Conservation (phyloP, 2,113 vertebrate genomes). For the Hippoglossus stenolepis region DNA sequence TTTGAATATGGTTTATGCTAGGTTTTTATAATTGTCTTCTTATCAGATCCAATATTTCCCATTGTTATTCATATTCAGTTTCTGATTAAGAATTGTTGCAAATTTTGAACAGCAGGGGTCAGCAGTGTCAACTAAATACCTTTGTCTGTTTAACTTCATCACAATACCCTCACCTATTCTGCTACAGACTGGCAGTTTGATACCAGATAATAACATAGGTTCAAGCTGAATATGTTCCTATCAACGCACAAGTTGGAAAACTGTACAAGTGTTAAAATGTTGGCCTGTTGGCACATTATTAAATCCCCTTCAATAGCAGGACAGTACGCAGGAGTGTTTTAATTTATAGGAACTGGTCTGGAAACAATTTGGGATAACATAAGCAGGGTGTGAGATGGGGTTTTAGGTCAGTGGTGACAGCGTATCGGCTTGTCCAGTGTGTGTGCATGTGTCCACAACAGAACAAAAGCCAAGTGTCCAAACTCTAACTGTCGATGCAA, state of each 20-base stretch:
- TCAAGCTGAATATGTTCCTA: background rate
- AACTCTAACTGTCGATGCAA: constrained; percentile 37
- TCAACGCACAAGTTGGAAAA: background rate
- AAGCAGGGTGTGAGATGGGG: constrained; percentile 12
- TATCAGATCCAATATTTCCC: background rate
- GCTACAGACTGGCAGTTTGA: background rate
- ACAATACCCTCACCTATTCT: background rate
- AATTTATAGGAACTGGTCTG: background rate
- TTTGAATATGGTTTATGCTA: background rate
- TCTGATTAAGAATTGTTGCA: background rate
- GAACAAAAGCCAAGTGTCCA: constrained; percentile 55
- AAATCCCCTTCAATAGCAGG: background rate
- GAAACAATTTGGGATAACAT: background rate
- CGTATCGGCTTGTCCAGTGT: background rate
- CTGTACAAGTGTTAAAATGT: background rate
- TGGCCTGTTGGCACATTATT: background rate
- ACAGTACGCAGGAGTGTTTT: background rate
- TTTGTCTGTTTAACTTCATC: background rate
- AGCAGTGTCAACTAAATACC: constrained; percentile 45
- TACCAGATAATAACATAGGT: background rate
- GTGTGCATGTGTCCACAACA: background rate
- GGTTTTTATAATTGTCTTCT: background rate
- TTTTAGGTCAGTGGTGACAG: constrained; percentile 8
- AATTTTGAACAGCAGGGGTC: constrained; percentile 55
- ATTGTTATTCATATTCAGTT: too few relatives aligned